Evolutionary conservation across 2,113 vertebrate genomes (phyloP).

Genomic region (Uropsilus gracilis): DNA sequence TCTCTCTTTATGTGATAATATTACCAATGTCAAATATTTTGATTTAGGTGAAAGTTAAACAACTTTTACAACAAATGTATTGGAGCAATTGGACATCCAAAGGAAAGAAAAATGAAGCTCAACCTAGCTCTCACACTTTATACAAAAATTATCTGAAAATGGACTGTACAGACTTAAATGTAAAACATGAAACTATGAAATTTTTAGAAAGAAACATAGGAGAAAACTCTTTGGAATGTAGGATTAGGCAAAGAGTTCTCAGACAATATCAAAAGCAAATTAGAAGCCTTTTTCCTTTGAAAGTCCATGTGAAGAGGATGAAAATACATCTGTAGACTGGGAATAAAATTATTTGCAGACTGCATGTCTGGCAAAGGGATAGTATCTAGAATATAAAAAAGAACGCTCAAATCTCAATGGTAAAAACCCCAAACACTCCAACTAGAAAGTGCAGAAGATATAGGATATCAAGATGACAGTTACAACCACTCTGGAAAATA

Average conservation of each 20-base stretch:
- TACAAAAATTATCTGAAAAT: not conserved
- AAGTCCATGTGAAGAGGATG: not conserved
- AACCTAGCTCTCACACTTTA: not conserved
- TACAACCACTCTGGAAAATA: not conserved
- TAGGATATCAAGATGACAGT: not conserved
- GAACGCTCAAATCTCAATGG: not conserved
- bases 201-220: not conserved
- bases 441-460: not conserved
- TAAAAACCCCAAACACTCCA: not conserved
- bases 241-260: not conserved
- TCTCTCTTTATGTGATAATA: not conserved
- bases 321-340: not conserved
- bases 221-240: conserved; percentile 2
- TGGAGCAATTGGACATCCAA: not conserved
- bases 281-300: conserved; percentile 14
- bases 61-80: not conserved
- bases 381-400: not conserved
- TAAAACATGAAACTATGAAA: not conserved
- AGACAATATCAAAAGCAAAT: not conserved
- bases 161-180: not conserved
- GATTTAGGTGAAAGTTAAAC: conserved; percentile 13
- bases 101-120: not conserved
- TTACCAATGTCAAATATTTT: conserved; percentile 23
- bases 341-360: not conserved
- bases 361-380: not conserved